These are phyloP conservation scores for Ips typographus DNA, from an alignment of 1,140 invertebrate species.

Conservation along the genomic window DNA sequence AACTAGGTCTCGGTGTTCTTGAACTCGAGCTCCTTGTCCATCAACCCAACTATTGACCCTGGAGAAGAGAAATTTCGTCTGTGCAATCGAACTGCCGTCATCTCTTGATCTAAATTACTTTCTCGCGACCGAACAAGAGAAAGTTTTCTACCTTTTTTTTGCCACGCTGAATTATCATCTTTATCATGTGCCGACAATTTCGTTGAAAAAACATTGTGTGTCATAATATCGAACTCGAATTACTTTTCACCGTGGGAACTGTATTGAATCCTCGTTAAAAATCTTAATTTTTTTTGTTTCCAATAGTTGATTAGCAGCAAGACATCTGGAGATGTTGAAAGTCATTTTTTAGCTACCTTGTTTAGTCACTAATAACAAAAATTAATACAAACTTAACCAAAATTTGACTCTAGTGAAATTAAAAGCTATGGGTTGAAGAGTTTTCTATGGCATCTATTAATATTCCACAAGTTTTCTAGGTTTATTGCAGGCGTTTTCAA, in stretches of 20 bases:
- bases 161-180: slow-evolving; percentile 21
- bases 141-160: slow-evolving; percentile 23
- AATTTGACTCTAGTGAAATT: not conserved
- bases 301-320: not conserved
- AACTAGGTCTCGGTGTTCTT: slow-evolving; percentile 32
- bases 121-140: slow-evolving; percentile 27
- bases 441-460: slow-evolving; percentile 3
- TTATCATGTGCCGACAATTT: slow-evolving; percentile 23
- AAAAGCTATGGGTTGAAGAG: not conserved
- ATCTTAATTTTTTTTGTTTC: not conserved
- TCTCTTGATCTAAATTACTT: slow-evolving; percentile 34
- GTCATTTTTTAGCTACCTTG: too few relatives aligned
- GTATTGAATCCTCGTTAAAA: too few relatives aligned
- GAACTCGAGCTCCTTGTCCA: slow-evolving; percentile 33
- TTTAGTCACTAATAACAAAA: too few relatives aligned
- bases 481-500: slow-evolving; percentile 9
- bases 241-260: slow-evolving; percentile 15
- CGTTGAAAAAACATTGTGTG: slow-evolving; percentile 21
- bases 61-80: slow-evolving; percentile 36
- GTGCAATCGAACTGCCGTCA: slow-evolving; percentile 26
- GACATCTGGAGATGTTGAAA: too few relatives aligned
- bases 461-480: slow-evolving; percentile 21
- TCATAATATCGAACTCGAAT: slow-evolving; percentile 13
- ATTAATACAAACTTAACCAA: not conserved
- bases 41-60: slow-evolving; percentile 28